Evolutionary conservation across 2,888 invertebrate genomes (phyloP).

Genomic region (Apantesis nais): DNA sequence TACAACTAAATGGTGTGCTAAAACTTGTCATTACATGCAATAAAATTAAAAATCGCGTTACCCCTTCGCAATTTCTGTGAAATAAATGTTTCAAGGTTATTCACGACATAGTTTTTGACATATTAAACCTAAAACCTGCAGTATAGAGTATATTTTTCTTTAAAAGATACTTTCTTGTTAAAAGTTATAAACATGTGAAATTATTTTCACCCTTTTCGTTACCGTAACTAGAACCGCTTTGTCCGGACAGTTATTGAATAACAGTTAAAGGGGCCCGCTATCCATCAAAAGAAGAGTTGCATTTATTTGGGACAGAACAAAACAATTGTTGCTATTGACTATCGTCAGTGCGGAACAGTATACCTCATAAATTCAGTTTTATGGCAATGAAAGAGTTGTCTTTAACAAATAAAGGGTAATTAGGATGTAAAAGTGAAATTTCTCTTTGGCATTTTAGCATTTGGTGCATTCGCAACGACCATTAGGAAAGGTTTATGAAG

Average conservation of each 20-base stretch:
- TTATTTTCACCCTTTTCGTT: constrained; percentile 73
- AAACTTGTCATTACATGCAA: constrained; percentile 60
- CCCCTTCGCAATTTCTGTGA: constrained; percentile 63
- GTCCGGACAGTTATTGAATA: constrained; percentile 66
- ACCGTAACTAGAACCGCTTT: constrained; percentile 75
- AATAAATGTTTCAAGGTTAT: constrained; percentile 55
- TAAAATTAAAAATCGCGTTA: constrained; percentile 65
- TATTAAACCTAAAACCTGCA: not conserved
- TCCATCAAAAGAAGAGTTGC: constrained; percentile 74
- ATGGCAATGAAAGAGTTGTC: constrained; percentile 63
- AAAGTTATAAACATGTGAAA: constrained; percentile 52
- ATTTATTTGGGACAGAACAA: constrained; percentile 71
- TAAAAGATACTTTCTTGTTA: constrained; percentile 21
- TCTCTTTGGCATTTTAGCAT: constrained; percentile 48
- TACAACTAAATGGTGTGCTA: constrained; percentile 69
- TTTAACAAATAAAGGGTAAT: constrained; percentile 72
- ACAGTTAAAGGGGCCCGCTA: constrained; percentile 77
- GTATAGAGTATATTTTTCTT: constrained; percentile 33
- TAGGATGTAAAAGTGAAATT: constrained; percentile 84
- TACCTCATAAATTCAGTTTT: constrained; percentile 72
- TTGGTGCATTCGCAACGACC: constrained; percentile 69
- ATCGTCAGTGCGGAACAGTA: constrained; percentile 67
- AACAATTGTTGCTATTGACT: constrained; percentile 56
- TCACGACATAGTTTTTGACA: constrained; percentile 18
- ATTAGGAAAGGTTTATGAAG: constrained; percentile 57